Base-by-base conservation (phyloP, 2,113 vertebrate species). In the Cheirogaleus medius region DNA sequence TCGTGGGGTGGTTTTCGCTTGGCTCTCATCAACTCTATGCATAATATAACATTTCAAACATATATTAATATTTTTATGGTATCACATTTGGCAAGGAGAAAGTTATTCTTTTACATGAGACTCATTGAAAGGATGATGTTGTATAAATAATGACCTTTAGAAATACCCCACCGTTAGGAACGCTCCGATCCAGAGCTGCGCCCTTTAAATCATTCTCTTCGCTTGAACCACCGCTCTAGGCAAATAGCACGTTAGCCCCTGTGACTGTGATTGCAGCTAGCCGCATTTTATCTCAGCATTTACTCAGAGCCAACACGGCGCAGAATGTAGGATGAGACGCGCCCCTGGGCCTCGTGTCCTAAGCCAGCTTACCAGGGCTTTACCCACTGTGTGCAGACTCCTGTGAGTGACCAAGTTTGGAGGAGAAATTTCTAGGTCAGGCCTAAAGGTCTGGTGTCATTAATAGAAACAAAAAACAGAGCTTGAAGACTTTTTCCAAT, bases 31-130 rank as follows among this genome's bases (percentile, higher is more conserved):
- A 58, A 47, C 87, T 90, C 14, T 0, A 25, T 91, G 39, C 68
- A 60, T 82, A 85, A 64, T 90, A 23, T 34, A 60, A 97, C 9
- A 58, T 96, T 93, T 95, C 12, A 8, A 83, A 92, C 63, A 94
- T 85, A 39, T 21, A 56, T 56, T 56, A 56, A 20, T 20, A 64
- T 87, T 94, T 93, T 92, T 78, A 91, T 88, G 82, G 34, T 6
- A 21, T 34, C 54, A 29, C 76, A 63, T 73, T 92, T 87, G 88
- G 64, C 39, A 95, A 87, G 66, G 85, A 86, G 80, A 85, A 95
- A 63, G 27, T 78, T 94, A 88, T 52, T 85, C 87, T 94, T 88
- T 90, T 90, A 77, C 29, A 13, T 0, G 52, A 83, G 52, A 63
- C 37, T 58, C 76, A 6, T 11, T 8, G 76, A 85, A 85, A 97